Percentiles rank a stretch among this genome's conserved stretches.
phyloP scores from a whole-genome alignment of 2,888 invertebrate species.

The Malacosoma neustria region DNA sequence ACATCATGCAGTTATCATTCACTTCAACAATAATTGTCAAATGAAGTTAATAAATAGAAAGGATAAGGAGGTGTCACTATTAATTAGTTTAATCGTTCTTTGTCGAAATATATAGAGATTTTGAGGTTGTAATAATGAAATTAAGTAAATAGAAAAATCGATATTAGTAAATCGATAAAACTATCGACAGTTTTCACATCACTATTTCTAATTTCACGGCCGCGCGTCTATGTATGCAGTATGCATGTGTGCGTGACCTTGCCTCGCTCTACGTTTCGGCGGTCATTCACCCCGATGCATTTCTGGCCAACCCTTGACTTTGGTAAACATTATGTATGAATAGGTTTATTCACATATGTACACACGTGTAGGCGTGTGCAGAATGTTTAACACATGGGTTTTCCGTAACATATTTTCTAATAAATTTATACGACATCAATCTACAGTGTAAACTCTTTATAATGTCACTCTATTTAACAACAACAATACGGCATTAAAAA shows the following conservation, averaged over 20 bases:
- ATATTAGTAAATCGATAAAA: slow-evolving; percentile 1
- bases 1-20: neutral
- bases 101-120: too few relatives aligned
- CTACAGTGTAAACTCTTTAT: too few relatives aligned
- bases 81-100: too few relatives aligned
- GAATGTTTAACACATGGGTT: neutral
- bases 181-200: slow-evolving; percentile 30
- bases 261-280: slow-evolving; percentile 61
- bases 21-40: neutral
- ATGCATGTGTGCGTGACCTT: slow-evolving; percentile 66
- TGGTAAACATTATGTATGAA: slow-evolving; percentile 22
- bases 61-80: too few relatives aligned
- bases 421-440: too few relatives aligned
- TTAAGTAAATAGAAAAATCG: neutral
- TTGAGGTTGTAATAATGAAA: too few relatives aligned
- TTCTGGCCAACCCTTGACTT: slow-evolving; percentile 62
- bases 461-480: too few relatives aligned
- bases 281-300: slow-evolving; percentile 62
- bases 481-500: too few relatives aligned
- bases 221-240: slow-evolving; percentile 43
- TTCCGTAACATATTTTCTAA: neutral
- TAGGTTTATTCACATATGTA: slow-evolving; percentile 9
- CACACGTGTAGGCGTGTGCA: slow-evolving; percentile 2
- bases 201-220: slow-evolving; percentile 69
- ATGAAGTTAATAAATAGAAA: too few relatives aligned